Base-by-base conservation (phyloP, 2,797 vertebrate genomes). In the Mionectes olivaceus region DNA sequence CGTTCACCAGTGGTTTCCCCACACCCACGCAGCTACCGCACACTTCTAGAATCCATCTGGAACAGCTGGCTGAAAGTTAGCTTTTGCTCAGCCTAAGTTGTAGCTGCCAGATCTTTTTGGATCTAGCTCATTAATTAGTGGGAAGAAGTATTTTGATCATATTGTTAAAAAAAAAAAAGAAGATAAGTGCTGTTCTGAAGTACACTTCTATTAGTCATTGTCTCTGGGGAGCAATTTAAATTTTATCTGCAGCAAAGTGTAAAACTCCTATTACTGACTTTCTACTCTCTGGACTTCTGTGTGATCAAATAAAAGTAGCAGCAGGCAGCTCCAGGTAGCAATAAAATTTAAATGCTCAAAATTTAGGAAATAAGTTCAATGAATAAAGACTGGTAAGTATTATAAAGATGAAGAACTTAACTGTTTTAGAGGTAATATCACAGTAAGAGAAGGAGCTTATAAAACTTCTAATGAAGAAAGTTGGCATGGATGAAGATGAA, bases 331-430 rank as follows among this genome's bases (percentile, higher is more conserved):
- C 46, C 75, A 80, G 63, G 85, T 91, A 82, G 79, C 65, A 94
- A 86, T 96, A 96, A 96, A 96, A 94, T 78, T 83, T 95, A 81
- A 94, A 90, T 44, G 25, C 35, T 78, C 16, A 81, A 87, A 95
- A 91, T 94, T 81, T 88, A 80, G 28, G 90, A 91, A 95, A 86
- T 81, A 88, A 93, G 57, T 91, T 94, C 94, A 96, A 95, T 90
- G 89, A 88, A 87, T 93, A 44, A 90, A 90, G 75, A 47, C 43
- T 46, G 33, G 10, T 55, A 76, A 65, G 60, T 68, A 28, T 55
- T 80, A 61, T 43, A 71, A 80, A 60, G 61, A 91, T 35, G 49
- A 84, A 67, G 56, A 76, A 90, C 11, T 63, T 80, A 55, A 73
- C 61, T 55, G 4, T n/a, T 91, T 78, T 76, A 61, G n/a, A 88